A percentile compares a stretch with the other conserved stretches of the same genome.
phyloP scores from a whole-genome alignment of 2,797 vertebrate species.

The Acanthiza pusilla region DNA sequence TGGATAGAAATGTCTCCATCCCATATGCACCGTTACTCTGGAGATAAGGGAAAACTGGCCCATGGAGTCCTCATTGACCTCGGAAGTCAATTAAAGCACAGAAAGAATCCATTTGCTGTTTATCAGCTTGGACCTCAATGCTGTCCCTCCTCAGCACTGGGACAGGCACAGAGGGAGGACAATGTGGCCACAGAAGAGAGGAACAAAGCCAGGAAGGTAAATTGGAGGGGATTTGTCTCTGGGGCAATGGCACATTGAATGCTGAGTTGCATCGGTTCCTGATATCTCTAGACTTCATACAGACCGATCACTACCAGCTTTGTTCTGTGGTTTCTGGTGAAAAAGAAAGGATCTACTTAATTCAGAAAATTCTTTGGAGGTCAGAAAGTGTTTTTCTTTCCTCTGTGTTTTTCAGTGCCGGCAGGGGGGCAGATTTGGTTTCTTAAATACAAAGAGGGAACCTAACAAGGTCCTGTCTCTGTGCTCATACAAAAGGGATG shows the following conservation, averaged over 20 bases:
- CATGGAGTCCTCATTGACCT: not conserved
- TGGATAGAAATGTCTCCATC: not conserved
- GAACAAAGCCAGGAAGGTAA: not conserved
- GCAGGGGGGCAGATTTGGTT: not conserved
- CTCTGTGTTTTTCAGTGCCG: not conserved
- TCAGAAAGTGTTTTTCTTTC: conserved; percentile 32
- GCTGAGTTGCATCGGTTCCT: not conserved
- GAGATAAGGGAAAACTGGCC: conserved; percentile 15
- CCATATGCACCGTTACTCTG: not conserved
- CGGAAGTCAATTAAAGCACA: not conserved
- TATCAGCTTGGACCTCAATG: not conserved
- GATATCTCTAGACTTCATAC: not conserved
- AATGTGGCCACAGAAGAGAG: not conserved
- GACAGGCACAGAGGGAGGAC: not conserved
- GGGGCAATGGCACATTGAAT: not conserved
- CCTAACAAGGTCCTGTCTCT: not conserved
- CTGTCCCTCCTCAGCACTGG: not conserved
- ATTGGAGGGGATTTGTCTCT: not conserved
- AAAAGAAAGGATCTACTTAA: conserved; percentile 6
- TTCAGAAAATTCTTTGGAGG: conserved; percentile 24
- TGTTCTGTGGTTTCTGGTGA: not conserved
- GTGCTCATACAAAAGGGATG: not conserved
- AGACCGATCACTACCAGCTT: not conserved
- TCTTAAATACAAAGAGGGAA: conserved; percentile 29
- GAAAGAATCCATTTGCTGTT: not conserved